These are phyloP conservation scores for Aplochiton taeniatus DNA, from an alignment of 2,797 vertebrate genomes.

Conservation along the genomic window DNA sequence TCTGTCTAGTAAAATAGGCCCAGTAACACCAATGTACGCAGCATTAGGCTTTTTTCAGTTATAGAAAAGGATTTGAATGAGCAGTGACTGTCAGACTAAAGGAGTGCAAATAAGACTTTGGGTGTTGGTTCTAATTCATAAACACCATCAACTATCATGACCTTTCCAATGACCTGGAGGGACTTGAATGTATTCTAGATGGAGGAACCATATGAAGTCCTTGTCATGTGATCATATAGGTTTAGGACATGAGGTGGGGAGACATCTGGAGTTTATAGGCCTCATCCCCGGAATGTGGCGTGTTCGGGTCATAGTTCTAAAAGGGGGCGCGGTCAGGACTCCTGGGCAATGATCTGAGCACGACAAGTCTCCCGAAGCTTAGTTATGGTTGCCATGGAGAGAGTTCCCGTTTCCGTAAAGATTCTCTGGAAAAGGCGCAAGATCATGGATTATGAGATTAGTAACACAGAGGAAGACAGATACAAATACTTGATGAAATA, in stretches of 20 bases:
- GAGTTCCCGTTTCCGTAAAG: conserved; percentile 89
- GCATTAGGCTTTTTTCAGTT: too few species aligned
- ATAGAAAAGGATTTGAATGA: too few species aligned
- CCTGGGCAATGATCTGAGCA: conserved; percentile 65
- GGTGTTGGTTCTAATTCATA: too few species aligned
- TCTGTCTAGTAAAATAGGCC: too few species aligned
- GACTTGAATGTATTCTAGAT: neutral
- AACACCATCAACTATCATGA: too few species aligned
- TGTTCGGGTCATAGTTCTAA: conserved; percentile 10
- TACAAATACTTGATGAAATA: too few species aligned
- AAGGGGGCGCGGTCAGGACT: conserved; percentile 53
- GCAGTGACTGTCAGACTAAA: too few species aligned
- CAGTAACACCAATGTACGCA: too few species aligned
- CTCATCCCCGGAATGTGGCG: conserved; percentile 57
- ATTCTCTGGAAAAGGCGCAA: conserved; percentile 74
- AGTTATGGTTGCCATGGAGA: conserved; percentile 80
- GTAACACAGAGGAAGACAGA: neutral
- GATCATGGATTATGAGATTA: conserved; percentile 27
- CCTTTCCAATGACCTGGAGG: too few species aligned
- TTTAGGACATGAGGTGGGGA: neutral
- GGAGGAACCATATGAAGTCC: too few species aligned
- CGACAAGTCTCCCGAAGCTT: conserved; percentile 81
- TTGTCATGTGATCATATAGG: too few species aligned
- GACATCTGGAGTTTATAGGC: neutral
- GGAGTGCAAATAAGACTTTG: too few species aligned